These are phyloP conservation scores for Salminus brasiliensis DNA, from an alignment of 2,113 vertebrate species.

Conservation along the genomic window DNA sequence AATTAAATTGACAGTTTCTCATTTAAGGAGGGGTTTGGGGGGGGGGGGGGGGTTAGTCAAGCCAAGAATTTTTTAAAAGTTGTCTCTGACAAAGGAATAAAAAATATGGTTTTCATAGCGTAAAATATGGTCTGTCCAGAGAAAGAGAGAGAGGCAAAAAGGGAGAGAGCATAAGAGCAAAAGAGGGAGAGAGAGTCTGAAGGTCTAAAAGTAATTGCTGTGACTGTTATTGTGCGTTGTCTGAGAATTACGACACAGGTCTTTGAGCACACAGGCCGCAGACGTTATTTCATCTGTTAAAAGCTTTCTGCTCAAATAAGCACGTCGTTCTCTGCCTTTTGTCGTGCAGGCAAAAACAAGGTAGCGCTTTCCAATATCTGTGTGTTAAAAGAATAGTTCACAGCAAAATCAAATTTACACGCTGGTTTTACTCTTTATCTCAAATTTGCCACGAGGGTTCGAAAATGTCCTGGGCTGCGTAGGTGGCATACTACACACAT, in stretches of 20 bases:
- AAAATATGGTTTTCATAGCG: constrained; percentile 2
- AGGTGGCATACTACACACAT: too few species aligned
- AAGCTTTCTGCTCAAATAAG: neutral
- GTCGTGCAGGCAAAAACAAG: constrained; percentile 11
- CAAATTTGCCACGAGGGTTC: neutral
- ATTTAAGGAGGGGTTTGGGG: constrained; percentile 40
- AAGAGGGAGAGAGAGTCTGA: neutral
- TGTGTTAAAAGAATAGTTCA: neutral
- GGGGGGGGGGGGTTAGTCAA: constrained; percentile 27
- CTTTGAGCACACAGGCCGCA: neutral
- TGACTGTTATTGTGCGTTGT: constrained; percentile 26
- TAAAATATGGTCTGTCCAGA: constrained; percentile 35
- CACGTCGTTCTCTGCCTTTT: neutral
- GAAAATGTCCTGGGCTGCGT: too few species aligned
- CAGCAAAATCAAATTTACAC: neutral
- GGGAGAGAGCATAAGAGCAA: neutral
- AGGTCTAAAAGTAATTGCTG: neutral
- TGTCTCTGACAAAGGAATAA: constrained; percentile 31
- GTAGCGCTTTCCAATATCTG: neutral
- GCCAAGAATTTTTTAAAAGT: constrained; percentile 51
- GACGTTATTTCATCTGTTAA: constrained; percentile 30
- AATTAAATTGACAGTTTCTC: constrained; percentile 58
- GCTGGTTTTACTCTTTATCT: neutral
- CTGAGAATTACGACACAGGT: constrained; percentile 25
- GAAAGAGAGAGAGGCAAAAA: neutral